A percentile compares a stretch with the other conserved stretches of the same genome.
These are phyloP conservation scores for Ophiothrix spiculata DNA, from an alignment of 35 echinoderm and acorn worm species.

Conservation along the genomic window DNA sequence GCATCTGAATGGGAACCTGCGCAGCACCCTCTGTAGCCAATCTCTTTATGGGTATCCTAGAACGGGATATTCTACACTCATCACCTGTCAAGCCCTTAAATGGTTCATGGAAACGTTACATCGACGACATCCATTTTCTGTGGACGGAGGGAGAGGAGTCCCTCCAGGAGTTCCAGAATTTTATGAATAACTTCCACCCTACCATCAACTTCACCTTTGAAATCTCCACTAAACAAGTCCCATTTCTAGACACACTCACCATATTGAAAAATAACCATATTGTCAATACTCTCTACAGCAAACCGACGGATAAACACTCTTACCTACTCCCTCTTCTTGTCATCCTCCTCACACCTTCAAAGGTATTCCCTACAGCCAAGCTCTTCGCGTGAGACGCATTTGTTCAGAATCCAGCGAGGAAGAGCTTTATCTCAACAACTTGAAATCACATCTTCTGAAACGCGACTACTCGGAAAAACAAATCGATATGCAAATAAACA, in stretches of 20 bases:
- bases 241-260: background rate
- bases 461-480: background rate
- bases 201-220: background rate
- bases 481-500: background rate
- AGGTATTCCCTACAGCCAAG: background rate
- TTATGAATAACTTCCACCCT: background rate
- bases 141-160: background rate
- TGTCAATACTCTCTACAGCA: background rate
- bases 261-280: background rate
- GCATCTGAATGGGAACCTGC: too few species aligned
- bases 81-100: background rate
- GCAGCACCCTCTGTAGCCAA: too few species aligned
- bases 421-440: background rate
- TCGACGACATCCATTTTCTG: background rate
- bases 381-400: background rate
- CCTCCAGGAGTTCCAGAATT: background rate
- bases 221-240: background rate
- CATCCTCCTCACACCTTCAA: background rate
- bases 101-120: background rate
- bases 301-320: background rate
- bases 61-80: background rate
- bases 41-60: background rate
- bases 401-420: background rate
- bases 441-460: background rate
- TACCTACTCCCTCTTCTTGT: background rate